phyloP scores from a whole-genome alignment of 2,113 vertebrate species.

The Melanerpes formicivorus region DNA sequence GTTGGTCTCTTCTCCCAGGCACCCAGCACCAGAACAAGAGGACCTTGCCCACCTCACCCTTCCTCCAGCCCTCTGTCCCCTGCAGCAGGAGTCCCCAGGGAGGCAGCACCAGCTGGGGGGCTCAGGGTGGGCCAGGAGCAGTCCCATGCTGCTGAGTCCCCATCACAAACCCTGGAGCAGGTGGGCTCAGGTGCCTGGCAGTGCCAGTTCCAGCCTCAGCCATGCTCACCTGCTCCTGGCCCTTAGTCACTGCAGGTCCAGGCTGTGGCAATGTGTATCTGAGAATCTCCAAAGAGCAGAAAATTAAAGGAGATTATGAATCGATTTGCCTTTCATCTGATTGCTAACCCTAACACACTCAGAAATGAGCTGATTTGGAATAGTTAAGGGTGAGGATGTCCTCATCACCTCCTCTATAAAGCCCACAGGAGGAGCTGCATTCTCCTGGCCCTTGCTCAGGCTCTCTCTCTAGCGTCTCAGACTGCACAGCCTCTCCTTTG shows the following conservation, averaged over 20 bases:
- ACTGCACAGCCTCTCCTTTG: not conserved
- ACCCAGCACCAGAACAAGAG: too few species aligned
- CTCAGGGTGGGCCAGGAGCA: not conserved
- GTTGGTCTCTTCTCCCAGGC: too few species aligned
- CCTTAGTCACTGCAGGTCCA: slow-evolving; percentile 44
- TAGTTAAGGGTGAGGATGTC: slow-evolving; percentile 64
- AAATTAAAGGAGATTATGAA: slow-evolving; percentile 67
- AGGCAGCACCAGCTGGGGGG: fast-evolving
- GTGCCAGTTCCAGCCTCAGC: not conserved
- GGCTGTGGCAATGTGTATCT: slow-evolving; percentile 49
- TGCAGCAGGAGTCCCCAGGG: fast-evolving
- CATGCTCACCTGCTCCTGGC: slow-evolving; percentile 1
- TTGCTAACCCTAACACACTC: slow-evolving; percentile 59
- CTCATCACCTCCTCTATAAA: slow-evolving; percentile 52
- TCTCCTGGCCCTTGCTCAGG: not conserved
- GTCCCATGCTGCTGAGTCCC: fast-evolving
- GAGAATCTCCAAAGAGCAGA: slow-evolving; percentile 59
- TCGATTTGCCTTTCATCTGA: slow-evolving; percentile 60
- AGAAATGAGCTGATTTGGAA: slow-evolving; percentile 51
- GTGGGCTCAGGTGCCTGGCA: not conserved
- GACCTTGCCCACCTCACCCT: fast-evolving
- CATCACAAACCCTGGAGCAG: not conserved
- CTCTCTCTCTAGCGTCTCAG: slow-evolving; percentile 35
- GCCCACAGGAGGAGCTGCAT: not conserved
- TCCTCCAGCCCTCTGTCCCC: fast-evolving